These are phyloP conservation scores for Lepidocolaptes lacrymiger DNA, from an alignment of 2,797 vertebrate genomes.

Conservation along the genomic window DNA sequence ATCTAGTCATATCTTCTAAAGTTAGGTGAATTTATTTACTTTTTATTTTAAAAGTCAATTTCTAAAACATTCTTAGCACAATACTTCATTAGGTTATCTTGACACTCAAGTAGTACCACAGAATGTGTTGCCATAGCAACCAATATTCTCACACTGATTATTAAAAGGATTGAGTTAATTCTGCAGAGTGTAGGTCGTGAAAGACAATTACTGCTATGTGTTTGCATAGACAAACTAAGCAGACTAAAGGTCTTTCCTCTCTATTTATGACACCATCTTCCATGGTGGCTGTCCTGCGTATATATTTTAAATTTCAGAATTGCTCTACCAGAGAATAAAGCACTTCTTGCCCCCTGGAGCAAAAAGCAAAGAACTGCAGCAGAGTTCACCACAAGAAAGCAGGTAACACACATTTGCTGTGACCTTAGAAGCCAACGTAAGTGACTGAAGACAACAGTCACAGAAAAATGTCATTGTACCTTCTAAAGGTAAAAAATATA, in stretches of 20 bases:
- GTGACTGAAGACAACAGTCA: not conserved
- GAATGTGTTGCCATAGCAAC: constrained; percentile 51
- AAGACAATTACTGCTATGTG: not conserved
- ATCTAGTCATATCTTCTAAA: not conserved
- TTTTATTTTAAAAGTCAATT: constrained; percentile 21
- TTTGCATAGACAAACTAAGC: constrained; percentile 8
- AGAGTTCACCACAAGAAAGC: not conserved
- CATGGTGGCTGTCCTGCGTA: not conserved
- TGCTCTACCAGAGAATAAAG: not conserved
- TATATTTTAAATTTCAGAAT: not conserved
- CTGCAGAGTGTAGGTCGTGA: not conserved
- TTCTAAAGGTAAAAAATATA: not conserved
- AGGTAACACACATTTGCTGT: not conserved
- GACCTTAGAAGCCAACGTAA: not conserved
- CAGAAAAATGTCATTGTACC: not conserved
- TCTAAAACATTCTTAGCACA: constrained; percentile 13
- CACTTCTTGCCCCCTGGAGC: constrained; percentile 25
- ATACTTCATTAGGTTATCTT: constrained; percentile 55
- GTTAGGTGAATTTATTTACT: constrained; percentile 8
- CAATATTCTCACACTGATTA: constrained; percentile 32
- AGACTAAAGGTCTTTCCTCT: not conserved
- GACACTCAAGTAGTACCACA: constrained; percentile 28
- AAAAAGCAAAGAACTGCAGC: constrained; percentile 42
- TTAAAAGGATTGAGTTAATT: constrained; percentile 43
- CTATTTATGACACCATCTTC: not conserved